These are phyloP conservation scores for Pipra filicauda DNA, from an alignment of 2,113 vertebrate species.

Conservation along the genomic window DNA sequence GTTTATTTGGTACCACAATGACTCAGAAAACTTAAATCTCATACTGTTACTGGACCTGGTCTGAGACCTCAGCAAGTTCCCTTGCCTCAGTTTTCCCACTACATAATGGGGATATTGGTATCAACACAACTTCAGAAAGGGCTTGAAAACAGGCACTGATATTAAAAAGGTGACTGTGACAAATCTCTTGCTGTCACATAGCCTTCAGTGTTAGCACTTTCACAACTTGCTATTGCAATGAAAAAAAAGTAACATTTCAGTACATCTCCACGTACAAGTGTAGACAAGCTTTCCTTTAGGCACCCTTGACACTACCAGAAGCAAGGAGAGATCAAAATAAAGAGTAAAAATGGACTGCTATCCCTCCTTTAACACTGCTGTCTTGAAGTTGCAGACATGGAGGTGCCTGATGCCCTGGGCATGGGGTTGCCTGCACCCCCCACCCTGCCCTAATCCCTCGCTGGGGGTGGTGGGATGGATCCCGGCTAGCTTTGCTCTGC, in stretches of 20 bases:
- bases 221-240: neutral
- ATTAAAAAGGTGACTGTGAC: neutral
- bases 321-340: neutral
- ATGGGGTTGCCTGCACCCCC: neutral
- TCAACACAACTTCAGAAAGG: neutral
- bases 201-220: neutral
- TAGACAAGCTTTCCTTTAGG: neutral
- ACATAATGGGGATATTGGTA: neutral
- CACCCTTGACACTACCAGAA: neutral
- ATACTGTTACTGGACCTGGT: neutral
- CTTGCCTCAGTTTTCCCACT: neutral
- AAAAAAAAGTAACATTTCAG: neutral
- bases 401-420: neutral
- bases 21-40: neutral
- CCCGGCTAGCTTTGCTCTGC: neutral
- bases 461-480: neutral
- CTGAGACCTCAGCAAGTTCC: neutral
- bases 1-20: neutral
- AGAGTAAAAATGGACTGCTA: neutral
- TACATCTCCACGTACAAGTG: neutral
- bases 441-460: neutral
- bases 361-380: neutral
- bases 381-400: neutral
- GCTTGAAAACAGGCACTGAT: neutral
- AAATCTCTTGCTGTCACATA: neutral